phyloP scores from a whole-genome alignment of 2,113 vertebrate species.

The Ursus arctos region DNA sequence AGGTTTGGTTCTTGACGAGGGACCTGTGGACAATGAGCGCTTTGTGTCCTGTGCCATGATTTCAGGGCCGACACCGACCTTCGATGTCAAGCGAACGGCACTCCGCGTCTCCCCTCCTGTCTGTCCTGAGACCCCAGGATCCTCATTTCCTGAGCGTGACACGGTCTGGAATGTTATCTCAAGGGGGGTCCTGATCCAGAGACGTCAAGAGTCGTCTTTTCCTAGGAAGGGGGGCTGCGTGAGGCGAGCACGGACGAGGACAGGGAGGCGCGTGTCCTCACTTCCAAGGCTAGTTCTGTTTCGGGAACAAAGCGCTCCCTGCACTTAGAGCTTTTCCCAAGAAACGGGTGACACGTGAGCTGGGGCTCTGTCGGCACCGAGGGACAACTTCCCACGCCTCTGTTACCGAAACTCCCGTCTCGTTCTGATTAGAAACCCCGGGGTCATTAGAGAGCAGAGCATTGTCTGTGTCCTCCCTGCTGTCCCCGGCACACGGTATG shows the following conservation, averaged over 20 bases:
- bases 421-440: not conserved
- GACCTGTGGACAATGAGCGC: not conserved
- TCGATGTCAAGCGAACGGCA: not conserved
- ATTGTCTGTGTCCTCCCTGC: not conserved
- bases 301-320: not conserved
- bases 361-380: not conserved
- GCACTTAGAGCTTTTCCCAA: not conserved
- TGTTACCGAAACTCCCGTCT: not conserved
- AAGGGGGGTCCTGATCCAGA: not conserved
- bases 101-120: not conserved
- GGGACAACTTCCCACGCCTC: not conserved
- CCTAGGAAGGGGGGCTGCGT: not conserved
- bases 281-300: not conserved
- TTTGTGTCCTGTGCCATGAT: not conserved
- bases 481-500: not conserved
- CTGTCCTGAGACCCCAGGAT: not conserved
- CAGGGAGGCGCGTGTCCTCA: fast-evolving
- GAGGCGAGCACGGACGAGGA: fast-evolving
- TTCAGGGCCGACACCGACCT: not conserved
- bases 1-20: not conserved
- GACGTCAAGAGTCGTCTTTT: not conserved
- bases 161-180: not conserved
- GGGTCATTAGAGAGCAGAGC: not conserved
- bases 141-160: not conserved
- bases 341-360: not conserved